Conservation (phyloP, 2,113 vertebrate genomes). For the Indri indri region DNA sequence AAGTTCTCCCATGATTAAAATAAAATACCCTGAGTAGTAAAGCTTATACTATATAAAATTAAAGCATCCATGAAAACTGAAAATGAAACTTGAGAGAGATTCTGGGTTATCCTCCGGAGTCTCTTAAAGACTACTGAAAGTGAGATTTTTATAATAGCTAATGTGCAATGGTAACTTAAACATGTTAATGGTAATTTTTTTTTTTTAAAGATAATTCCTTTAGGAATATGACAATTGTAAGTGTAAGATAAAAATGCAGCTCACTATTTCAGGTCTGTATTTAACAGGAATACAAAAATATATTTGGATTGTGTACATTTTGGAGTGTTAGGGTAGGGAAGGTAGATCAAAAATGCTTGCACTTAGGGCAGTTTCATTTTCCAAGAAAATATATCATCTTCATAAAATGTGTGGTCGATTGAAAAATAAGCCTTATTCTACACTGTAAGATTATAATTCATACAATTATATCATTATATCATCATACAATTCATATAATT, state of each 20-base stretch:
- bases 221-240: neutral
- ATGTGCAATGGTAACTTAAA: neutral
- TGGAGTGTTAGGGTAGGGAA: neutral
- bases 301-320: neutral
- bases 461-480: neutral
- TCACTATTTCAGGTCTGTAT: neutral
- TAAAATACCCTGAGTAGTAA: slow-evolving; percentile 45
- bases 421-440: slow-evolving; percentile 6
- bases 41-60: slow-evolving; percentile 38
- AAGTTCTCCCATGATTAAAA: slow-evolving; percentile 51
- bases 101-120: neutral
- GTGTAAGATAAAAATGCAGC: neutral
- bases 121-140: slow-evolving; percentile 49
- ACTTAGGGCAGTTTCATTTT: neutral
- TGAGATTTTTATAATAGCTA: slow-evolving; percentile 34
- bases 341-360: neutral
- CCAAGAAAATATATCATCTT: neutral
- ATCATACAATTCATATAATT: neutral
- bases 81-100: neutral
- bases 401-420: neutral
- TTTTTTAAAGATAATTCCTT: neutral
- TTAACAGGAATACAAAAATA: neutral
- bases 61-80: slow-evolving; percentile 53
- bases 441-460: neutral
- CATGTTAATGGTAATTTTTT: neutral